phyloP scores from a whole-genome alignment of 2,797 vertebrate species.

The Enoplosus armatus region DNA sequence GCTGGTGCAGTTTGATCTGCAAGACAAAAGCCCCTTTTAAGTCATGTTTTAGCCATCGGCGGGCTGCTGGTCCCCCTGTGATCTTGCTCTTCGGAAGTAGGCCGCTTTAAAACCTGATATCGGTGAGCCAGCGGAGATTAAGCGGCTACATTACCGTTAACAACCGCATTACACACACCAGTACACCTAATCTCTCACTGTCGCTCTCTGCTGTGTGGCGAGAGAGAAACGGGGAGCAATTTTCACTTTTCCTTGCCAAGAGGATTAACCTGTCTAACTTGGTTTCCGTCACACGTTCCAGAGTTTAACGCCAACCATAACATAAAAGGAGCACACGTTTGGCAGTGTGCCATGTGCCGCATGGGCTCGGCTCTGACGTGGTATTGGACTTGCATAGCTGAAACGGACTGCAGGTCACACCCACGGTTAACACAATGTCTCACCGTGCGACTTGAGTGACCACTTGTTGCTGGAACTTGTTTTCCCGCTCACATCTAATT shows the following conservation, averaged over 20 bases:
- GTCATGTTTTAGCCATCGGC: not conserved
- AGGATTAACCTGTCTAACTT: conserved; percentile 67
- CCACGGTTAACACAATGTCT: not conserved
- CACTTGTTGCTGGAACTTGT: not conserved
- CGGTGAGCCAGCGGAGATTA: conserved; percentile 49
- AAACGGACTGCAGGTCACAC: not conserved
- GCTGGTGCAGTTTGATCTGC: not conserved
- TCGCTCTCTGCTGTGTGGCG: conserved; percentile 16
- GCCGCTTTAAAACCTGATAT: not conserved
- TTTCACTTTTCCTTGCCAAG: conserved; percentile 47
- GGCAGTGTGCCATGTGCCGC: not conserved
- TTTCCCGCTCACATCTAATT: not conserved
- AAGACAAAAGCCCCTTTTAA: not conserved
- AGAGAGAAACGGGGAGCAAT: not conserved
- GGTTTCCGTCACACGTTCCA: conserved; percentile 37
- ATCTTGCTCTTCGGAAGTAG: conserved; percentile 19
- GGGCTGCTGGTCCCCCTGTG: not conserved
- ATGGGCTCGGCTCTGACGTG: not conserved
- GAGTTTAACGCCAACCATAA: conserved; percentile 28
- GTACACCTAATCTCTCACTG: conserved; percentile 51
- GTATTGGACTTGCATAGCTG: not conserved
- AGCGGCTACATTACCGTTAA: conserved; percentile 50
- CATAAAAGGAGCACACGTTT: not conserved
- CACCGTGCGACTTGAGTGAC: too few species aligned
- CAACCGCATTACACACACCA: conserved; percentile 38